Percentiles rank a stretch among this genome's conserved stretches.
phyloP scores from a whole-genome alignment of 2,888 invertebrate genomes.

The Chaetoderma sp. region DNA sequence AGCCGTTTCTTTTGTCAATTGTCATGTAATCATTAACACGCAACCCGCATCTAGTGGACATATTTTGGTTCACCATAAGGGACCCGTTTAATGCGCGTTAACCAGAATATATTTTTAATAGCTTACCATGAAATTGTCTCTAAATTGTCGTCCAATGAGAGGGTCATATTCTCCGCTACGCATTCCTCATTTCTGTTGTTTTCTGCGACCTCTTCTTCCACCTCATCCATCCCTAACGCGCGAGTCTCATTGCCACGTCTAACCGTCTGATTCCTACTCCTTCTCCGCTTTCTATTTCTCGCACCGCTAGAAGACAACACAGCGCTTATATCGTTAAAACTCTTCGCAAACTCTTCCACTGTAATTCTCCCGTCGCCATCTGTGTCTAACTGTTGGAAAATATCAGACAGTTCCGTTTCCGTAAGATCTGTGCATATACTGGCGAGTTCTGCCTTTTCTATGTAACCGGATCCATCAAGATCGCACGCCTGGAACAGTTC shows the following conservation, averaged over 20 bases:
- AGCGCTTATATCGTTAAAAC: slow-evolving; percentile 66
- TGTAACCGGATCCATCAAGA: slow-evolving; percentile 70
- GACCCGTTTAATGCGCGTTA: not conserved
- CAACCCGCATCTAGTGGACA: no score
- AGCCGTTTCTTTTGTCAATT: no score
- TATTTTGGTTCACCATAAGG: no score
- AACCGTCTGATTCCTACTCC: no score
- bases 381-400: slow-evolving; percentile 72
- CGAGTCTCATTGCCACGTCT: no score
- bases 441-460: slow-evolving; percentile 71
- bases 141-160: slow-evolving; percentile 56
- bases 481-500: slow-evolving; percentile 72
- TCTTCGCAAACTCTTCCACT: slow-evolving; percentile 72
- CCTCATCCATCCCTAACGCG: no score
- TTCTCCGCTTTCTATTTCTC: no score
- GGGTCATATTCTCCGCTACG: slow-evolving; percentile 36
- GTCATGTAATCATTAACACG: no score
- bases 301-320: no score
- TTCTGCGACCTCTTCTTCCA: no score
- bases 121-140: slow-evolving; percentile 58
- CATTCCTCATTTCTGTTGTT: no score
- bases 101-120: not conserved
- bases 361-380: slow-evolving; percentile 73
- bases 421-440: slow-evolving; percentile 71
- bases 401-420: slow-evolving; percentile 70